phyloP scores from a whole-genome alignment of 2,113 vertebrate species.

The Gavialis gangeticus region DNA sequence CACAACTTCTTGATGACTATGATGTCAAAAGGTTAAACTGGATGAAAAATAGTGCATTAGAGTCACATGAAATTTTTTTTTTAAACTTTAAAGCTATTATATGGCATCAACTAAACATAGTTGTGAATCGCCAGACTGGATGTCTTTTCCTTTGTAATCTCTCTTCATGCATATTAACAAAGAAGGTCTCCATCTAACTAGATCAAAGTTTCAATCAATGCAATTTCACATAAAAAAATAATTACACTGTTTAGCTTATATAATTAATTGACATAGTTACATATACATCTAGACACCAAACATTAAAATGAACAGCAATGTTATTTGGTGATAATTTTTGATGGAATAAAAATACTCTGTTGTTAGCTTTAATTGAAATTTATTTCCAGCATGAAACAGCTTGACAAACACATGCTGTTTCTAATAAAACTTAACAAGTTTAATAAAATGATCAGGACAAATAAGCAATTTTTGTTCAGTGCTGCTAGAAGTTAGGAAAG shows the following conservation, averaged over 20 bases:
- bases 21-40: slow-evolving; percentile 71
- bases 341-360: slow-evolving; percentile 34
- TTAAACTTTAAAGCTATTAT: slow-evolving; percentile 69
- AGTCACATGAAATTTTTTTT: slow-evolving; percentile 64
- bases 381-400: slow-evolving; percentile 38
- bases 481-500: slow-evolving; percentile 32
- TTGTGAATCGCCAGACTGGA: slow-evolving; percentile 57
- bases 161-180: slow-evolving; percentile 65
- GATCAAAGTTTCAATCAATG: slow-evolving; percentile 47
- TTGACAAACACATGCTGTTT: not conserved
- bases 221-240: slow-evolving; percentile 57
- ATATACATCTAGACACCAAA: slow-evolving; percentile 45
- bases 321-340: slow-evolving; percentile 47
- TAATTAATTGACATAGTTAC: slow-evolving; percentile 66
- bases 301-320: slow-evolving; percentile 50
- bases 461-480: slow-evolving; percentile 44
- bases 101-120: slow-evolving; percentile 50
- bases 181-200: slow-evolving; percentile 52
- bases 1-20: slow-evolving; percentile 66
- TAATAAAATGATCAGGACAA: slow-evolving; percentile 32
- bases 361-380: slow-evolving; percentile 47
- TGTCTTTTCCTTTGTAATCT: slow-evolving; percentile 48
- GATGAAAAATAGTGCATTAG: slow-evolving; percentile 67
- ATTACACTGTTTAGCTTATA: slow-evolving; percentile 67
- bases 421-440: not conserved